Conservation (phyloP, 2,888 invertebrate genomes). For the Dynastes tityus region DNA sequence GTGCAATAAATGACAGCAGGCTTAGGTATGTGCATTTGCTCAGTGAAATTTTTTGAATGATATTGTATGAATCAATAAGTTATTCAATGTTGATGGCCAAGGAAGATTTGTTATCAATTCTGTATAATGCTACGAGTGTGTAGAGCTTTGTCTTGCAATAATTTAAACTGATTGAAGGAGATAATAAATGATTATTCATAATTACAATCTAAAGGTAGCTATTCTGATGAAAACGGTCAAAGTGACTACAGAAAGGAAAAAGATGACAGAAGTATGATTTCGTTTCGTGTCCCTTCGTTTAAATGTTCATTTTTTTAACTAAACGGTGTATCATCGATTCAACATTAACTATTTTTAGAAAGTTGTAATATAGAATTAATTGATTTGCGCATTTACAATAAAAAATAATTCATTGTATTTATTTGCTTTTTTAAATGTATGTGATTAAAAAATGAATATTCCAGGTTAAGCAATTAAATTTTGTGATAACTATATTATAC, state of each 20-base stretch:
- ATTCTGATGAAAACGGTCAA: constrained; percentile 27
- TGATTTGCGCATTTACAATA: constrained; percentile 57
- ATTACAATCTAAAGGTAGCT: constrained; percentile 34
- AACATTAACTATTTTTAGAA: constrained; percentile 22
- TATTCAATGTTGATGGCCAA: neutral
- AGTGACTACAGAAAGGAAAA: constrained; percentile 6
- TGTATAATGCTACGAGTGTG: no score
- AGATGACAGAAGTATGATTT: constrained; percentile 49
- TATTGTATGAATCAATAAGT: neutral
- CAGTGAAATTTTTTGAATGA: neutral
- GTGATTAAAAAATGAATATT: constrained; percentile 67
- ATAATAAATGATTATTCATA: neutral
- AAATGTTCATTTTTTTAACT: constrained; percentile 31
- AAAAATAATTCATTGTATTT: constrained; percentile 59
- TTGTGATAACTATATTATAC: constrained; percentile 66
- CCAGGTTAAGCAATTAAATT: constrained; percentile 69
- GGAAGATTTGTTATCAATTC: no score
- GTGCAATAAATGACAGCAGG: constrained; percentile 24
- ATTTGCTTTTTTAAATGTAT: constrained; percentile 67
- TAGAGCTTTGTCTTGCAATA: neutral
- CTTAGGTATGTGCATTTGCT: constrained; percentile 12
- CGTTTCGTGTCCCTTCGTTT: constrained; percentile 33
- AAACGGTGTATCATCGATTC: neutral
- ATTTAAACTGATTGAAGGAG: constrained; percentile 4
- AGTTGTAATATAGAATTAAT: constrained; percentile 42